Evolutionary conservation across 2,888 invertebrate genomes (phyloP).

Genomic region (Machimus rusticus): DNA sequence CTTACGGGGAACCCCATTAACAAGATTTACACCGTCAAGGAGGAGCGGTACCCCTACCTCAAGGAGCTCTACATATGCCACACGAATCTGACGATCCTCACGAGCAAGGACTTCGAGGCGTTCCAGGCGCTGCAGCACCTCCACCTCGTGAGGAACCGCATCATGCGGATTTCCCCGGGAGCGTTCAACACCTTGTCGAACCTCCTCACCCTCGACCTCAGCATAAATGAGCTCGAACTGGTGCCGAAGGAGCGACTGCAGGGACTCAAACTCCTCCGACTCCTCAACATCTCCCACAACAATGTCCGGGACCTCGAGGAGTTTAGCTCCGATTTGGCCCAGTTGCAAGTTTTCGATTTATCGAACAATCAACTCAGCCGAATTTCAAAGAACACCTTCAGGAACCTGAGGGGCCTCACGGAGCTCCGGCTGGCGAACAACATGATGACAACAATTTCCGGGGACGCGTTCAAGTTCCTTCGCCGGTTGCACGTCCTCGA

Average conservation of each 20-base stretch:
- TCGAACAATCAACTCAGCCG: slow-evolving; percentile 84
- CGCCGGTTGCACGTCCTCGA: slow-evolving; percentile 80
- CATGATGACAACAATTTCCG: slow-evolving; percentile 79
- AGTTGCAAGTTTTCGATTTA: slow-evolving; percentile 80
- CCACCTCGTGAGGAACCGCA: slow-evolving; percentile 75
- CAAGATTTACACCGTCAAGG: slow-evolving; percentile 74
- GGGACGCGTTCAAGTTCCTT: slow-evolving; percentile 79
- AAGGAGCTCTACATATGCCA: slow-evolving; percentile 81
- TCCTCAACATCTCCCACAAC: slow-evolving; percentile 85
- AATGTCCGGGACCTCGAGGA: slow-evolving; percentile 81
- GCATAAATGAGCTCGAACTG: slow-evolving; percentile 81
- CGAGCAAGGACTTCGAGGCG: slow-evolving; percentile 84
- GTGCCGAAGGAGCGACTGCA: slow-evolving; percentile 85
- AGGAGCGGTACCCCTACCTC: slow-evolving; percentile 77
- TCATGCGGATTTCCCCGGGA: slow-evolving; percentile 82
- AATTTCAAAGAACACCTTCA: slow-evolving; percentile 78
- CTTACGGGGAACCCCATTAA: slow-evolving; percentile 83
- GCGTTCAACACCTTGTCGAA: slow-evolving; percentile 81
- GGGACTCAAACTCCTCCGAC: slow-evolving; percentile 75
- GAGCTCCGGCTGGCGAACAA: slow-evolving; percentile 84
- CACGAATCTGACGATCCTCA: slow-evolving; percentile 83
- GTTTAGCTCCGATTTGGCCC: slow-evolving; percentile 79
- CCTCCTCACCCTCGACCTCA: slow-evolving; percentile 80
- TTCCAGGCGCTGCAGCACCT: slow-evolving; percentile 81
- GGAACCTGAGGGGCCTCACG: slow-evolving; percentile 76